Percentiles rank a stretch among this genome's conserved stretches.
Evolutionary conservation across 2,113 vertebrate genomes (phyloP).

Genomic region (Phyllostomus discolor): DNA sequence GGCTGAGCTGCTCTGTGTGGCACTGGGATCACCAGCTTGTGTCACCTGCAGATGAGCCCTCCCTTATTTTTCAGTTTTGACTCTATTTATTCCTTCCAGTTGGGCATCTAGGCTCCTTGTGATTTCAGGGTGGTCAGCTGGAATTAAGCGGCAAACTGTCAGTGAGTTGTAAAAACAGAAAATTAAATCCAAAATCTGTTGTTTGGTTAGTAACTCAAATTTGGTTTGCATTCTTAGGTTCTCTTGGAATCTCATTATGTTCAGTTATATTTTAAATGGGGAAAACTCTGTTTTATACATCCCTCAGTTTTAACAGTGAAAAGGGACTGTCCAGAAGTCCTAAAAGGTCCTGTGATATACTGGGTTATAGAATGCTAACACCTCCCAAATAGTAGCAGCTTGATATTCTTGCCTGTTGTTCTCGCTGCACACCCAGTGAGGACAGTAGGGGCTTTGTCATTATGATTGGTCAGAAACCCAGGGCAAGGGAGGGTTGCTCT

Average conservation of each 20-base stretch:
- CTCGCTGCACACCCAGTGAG: not conserved
- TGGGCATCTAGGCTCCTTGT: not conserved
- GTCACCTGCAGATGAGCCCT: not conserved
- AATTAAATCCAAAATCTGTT: not conserved
- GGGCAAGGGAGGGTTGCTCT: not conserved
- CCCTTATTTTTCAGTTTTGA: not conserved
- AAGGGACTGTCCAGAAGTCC: not conserved
- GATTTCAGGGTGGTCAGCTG: not conserved
- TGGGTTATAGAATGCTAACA: not conserved
- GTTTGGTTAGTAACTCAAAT: not conserved
- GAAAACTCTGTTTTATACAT: not conserved
- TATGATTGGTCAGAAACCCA: rapidly evolving
- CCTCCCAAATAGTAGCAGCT: not conserved
- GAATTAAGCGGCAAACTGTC: not conserved
- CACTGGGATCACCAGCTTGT: rapidly evolving
- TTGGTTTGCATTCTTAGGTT: not conserved
- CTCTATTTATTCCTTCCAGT: not conserved
- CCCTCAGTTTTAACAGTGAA: not conserved
- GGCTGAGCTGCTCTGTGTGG: not conserved
- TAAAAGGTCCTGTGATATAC: not conserved
- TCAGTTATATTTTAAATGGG: not conserved
- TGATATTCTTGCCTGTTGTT: not conserved
- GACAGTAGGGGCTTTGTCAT: not conserved
- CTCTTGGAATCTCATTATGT: not conserved
- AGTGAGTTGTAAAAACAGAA: not conserved